Conservation (phyloP, 2,113 vertebrate species). For the Macrotus californicus region DNA sequence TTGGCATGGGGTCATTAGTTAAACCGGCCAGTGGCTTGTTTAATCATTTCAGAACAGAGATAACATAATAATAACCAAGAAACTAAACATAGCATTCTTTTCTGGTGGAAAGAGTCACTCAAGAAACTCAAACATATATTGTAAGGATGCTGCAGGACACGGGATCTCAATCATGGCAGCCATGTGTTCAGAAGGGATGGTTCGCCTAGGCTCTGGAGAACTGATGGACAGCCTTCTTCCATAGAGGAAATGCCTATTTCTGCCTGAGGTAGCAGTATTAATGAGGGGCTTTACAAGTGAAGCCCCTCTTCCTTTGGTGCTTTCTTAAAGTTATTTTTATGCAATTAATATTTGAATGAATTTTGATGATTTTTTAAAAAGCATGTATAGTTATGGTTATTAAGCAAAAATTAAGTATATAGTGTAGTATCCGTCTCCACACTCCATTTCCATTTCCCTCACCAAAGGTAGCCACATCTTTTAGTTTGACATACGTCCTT, state of each 20-base stretch:
- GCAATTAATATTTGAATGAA: neutral
- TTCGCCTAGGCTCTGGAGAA: neutral
- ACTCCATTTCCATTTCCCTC: neutral
- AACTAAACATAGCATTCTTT: neutral
- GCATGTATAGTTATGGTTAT: neutral
- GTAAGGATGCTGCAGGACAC: neutral
- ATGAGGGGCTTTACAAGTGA: neutral
- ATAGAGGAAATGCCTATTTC: neutral
- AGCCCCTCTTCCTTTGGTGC: neutral
- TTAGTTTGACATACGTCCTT: neutral
- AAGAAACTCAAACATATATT: neutral
- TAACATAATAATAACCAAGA: neutral
- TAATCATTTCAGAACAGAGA: neutral
- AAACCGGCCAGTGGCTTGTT: neutral
- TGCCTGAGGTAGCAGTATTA: neutral
- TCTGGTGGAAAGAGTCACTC: neutral
- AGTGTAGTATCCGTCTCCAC: neutral
- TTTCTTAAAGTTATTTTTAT: constrained; percentile 23
- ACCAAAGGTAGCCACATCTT: neutral
- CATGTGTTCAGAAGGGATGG: neutral
- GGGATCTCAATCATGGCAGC: neutral
- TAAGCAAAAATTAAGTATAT: neutral
- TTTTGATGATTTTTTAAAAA: neutral
- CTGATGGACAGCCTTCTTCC: neutral
- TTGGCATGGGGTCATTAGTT: neutral